A percentile compares a stretch with the other conserved stretches of the same genome.
phyloP scores from a whole-genome alignment of 2,888 invertebrate species.

The Pachliopta kotzebuea region DNA sequence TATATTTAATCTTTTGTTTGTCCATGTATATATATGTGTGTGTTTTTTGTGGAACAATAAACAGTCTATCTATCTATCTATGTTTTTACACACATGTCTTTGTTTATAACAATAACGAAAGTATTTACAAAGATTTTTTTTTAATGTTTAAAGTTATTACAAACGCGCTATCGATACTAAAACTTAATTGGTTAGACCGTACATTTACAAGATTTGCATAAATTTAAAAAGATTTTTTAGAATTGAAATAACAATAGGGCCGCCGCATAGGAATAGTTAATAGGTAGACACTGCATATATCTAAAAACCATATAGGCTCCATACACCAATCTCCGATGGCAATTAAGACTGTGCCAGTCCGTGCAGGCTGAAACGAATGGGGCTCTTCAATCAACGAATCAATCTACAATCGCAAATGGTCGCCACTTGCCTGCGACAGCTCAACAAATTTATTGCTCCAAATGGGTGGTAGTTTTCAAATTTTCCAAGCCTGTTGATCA shows the following conservation, averaged over 20 bases:
- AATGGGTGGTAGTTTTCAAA: constrained; percentile 74
- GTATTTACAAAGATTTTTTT: no score
- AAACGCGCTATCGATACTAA: no score
- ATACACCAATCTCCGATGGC: constrained; percentile 71
- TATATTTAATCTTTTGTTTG: no score
- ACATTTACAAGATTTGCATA: no score
- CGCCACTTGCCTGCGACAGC: constrained; percentile 77
- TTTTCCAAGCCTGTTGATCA: constrained; percentile 71
- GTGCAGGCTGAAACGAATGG: constrained; percentile 73
- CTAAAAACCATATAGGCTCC: constrained; percentile 38
- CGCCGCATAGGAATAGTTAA: neutral
- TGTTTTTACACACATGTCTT: no score
- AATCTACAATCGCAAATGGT: constrained; percentile 76
- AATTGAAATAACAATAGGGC: neutral
- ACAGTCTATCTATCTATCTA: no score
- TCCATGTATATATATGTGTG: no score
- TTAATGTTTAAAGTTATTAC: no score
- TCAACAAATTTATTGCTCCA: constrained; percentile 74
- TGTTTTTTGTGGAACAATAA: no score
- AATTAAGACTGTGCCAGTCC: constrained; percentile 72
- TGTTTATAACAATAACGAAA: no score
- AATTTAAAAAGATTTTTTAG: no score
- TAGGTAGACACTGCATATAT: constrained; percentile 31
- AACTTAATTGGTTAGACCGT: no score
- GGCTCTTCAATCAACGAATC: constrained; percentile 80